A percentile compares a stretch with the other conserved stretches of the same genome.
phyloP scores from a whole-genome alignment of 2,888 invertebrate genomes.

The Brenthis hecate region DNA sequence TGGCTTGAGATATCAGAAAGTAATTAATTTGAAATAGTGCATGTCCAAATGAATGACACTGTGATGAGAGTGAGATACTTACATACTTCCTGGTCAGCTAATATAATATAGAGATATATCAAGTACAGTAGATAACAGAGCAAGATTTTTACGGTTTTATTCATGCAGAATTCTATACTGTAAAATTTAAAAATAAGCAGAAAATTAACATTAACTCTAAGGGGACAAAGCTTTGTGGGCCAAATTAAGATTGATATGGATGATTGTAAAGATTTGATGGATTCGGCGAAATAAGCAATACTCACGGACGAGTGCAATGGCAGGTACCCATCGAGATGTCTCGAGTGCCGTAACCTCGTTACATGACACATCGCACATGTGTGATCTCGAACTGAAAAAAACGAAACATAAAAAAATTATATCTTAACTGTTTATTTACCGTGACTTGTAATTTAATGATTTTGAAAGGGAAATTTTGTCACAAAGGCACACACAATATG shows the following conservation, averaged over 20 bases:
- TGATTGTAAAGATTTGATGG: slow-evolving; percentile 31
- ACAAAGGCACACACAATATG: no score
- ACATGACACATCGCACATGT: slow-evolving; percentile 60
- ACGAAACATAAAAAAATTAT: slow-evolving; percentile 1
- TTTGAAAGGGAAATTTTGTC: no score
- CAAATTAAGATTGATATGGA: slow-evolving; percentile 40
- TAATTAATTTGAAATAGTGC: slow-evolving; percentile 24
- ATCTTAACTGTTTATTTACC: neutral
- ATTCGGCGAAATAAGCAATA: slow-evolving; percentile 45
- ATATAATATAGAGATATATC: slow-evolving; percentile 36
- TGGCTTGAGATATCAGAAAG: slow-evolving; percentile 8
- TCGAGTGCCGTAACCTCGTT: slow-evolving; percentile 71
- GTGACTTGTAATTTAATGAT: no score
- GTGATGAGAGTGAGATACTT: slow-evolving; percentile 38
- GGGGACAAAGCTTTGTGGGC: slow-evolving; percentile 66
- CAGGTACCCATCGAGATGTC: slow-evolving; percentile 65
- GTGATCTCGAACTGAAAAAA: slow-evolving; percentile 67
- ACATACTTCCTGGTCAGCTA: slow-evolving; percentile 44
- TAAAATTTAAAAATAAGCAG: slow-evolving; percentile 62
- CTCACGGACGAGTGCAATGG: slow-evolving; percentile 71
- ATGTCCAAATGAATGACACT: slow-evolving; percentile 25
- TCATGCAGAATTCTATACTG: slow-evolving; percentile 54
- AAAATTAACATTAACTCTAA: slow-evolving; percentile 69
- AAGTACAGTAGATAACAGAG: slow-evolving; percentile 32
- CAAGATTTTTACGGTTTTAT: slow-evolving; percentile 36